Percentiles rank a stretch among this genome's conserved stretches.
phyloP scores from a whole-genome alignment of 2,888 invertebrate genomes.

The Acrobasis consociella region DNA sequence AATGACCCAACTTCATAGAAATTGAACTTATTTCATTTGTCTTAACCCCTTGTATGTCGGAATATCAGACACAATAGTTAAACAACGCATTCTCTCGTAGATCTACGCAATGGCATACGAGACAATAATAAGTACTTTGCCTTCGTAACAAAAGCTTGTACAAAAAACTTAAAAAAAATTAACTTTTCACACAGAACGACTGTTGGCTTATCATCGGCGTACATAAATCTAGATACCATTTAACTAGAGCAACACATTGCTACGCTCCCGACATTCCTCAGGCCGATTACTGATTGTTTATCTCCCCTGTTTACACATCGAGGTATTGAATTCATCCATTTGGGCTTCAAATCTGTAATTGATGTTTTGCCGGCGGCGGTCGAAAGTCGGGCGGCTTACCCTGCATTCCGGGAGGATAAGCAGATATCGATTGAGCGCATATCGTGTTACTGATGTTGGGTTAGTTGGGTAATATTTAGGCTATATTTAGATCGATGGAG shows the following conservation, averaged over 20 bases:
- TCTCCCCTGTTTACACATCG: conserved; percentile 8
- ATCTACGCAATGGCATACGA: no score
- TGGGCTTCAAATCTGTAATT: conserved; percentile 18
- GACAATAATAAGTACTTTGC: no score
- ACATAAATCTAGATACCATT: background rate
- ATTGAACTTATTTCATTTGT: no score
- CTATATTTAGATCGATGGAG: background rate
- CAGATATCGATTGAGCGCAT: background rate
- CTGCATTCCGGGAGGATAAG: conserved; percentile 11
- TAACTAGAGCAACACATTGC: background rate
- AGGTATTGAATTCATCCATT: conserved; percentile 8
- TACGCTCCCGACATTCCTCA: background rate
- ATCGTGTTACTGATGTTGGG: background rate
- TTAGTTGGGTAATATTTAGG: conserved; percentile 7
- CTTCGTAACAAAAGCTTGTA: no score
- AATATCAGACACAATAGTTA: no score
- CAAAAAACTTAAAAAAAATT: no score
- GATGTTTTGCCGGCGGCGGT: conserved; percentile 24
- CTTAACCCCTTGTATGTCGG: no score
- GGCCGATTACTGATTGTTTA: background rate
- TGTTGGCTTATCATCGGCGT: background rate
- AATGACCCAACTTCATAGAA: no score
- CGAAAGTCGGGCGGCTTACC: conserved; percentile 7
- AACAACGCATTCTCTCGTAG: no score
- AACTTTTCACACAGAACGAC: no score